A percentile compares a stretch with the other conserved stretches of the same genome.
Evolutionary conservation across 2,888 invertebrate species (phyloP).

Genomic region (Tetheella fluctuosa): DNA sequence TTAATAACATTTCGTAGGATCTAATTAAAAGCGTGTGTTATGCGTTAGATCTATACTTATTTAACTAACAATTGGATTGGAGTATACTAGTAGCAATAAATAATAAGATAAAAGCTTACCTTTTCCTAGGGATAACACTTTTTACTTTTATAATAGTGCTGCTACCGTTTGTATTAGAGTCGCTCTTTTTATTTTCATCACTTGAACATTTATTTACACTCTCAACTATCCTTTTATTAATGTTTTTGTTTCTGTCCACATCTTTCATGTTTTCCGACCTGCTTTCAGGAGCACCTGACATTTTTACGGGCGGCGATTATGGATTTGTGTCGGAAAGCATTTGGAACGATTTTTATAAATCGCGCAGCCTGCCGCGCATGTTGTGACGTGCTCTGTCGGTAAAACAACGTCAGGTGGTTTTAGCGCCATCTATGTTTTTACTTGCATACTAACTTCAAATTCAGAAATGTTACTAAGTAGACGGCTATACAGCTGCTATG

Average conservation of each 20-base stretch:
- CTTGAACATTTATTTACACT: constrained; percentile 54
- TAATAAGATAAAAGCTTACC: constrained; percentile 61
- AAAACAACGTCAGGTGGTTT: constrained; percentile 42
- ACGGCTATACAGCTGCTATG: constrained; percentile 21
- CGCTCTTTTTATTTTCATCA: constrained; percentile 63
- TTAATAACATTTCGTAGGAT: neutral
- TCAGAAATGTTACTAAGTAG: constrained; percentile 17
- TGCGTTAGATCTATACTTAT: no score
- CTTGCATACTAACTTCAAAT: neutral
- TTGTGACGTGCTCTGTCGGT: constrained; percentile 59
- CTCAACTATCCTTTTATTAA: constrained; percentile 41
- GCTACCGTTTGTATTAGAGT: constrained; percentile 39
- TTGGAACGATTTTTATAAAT: constrained; percentile 80
- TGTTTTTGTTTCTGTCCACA: constrained; percentile 34
- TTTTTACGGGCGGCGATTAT: constrained; percentile 76
- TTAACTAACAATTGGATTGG: no score
- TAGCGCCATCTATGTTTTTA: constrained; percentile 49
- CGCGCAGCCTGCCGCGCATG: constrained; percentile 81
- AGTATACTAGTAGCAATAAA: neutral
- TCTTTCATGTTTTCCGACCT: constrained; percentile 54
- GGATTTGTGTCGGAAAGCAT: constrained; percentile 77
- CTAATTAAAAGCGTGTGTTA: no score
- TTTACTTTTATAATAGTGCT: constrained; percentile 75
- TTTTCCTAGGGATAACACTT: constrained; percentile 76
- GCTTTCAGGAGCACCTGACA: constrained; percentile 65